Evolutionary conservation across 2,797 vertebrate species (phyloP), one percentile per base, ranked within the genome.

Genomic region (Galagoides demidoff): DNA sequence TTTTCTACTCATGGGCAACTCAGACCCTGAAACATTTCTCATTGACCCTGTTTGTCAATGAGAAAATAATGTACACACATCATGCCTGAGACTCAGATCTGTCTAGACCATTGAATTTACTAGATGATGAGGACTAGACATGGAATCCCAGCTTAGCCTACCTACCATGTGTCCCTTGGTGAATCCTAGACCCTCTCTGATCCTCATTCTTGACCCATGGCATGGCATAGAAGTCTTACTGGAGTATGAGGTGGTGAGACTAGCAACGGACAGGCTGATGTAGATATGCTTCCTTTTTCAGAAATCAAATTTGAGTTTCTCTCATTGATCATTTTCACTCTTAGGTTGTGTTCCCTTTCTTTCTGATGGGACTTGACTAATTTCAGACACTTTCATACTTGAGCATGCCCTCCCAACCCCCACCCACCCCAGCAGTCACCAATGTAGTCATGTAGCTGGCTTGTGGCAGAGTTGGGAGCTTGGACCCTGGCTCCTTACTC

Each of bases 231-330:
- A 82, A 45, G 25, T 71, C 78, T 73, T 74, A 39, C 61, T 76
- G 63, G 39, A 86, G 43, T 49, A 71, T 9, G 31, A 59, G 45
- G 31, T 39, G 66, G n/a, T 34, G 4, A 86, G 34, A 34, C 31
- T 27, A 19, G 37, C 63, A 25, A 16, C 2, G 68, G 68, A n/a
- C 39, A 73, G 63, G 43, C 55, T 31, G 31, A 34, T 23, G 8
- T 29, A 85, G 37, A 34, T 37, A 12, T 3, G 37, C 11, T 13
- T 20, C 20, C 1, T 43, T 82, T 77, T 37, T 63, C 70, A 61
- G 86, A 77, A 89, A 78, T 22, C 91, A n/a, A 23, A 77, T 70
- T 64, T 85, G 37, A 64, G 20, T 88, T 91, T 57, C 79, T 66
- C 82, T 92, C 34, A 2, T 10, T 34, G 22, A 34, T 39, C 52